Percentiles rank a stretch among this genome's conserved stretches.
Conservation (phyloP, 2,888 invertebrate genomes). For the Mythimna lalbum region DNA sequence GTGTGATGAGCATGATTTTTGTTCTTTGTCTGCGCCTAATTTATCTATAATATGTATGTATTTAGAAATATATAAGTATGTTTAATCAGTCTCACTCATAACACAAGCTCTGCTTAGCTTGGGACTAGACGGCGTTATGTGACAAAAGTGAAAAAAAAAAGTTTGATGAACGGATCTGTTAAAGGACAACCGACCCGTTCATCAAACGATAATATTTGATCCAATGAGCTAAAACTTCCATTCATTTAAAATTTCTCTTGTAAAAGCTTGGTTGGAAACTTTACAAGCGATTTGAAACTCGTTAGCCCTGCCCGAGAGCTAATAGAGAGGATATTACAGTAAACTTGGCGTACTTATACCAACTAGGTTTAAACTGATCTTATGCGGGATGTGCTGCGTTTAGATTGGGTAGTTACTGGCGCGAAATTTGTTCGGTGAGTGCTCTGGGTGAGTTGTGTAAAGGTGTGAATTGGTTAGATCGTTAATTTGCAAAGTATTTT, state of each 20-base stretch:
- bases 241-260: conserved; percentile 9
- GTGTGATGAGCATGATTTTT: no score
- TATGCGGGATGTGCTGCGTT: conserved; percentile 47
- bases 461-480: not conserved
- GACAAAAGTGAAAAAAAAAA: not conserved
- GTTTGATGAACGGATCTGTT: no score
- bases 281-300: conserved; percentile 60
- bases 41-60: no score
- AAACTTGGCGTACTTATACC: conserved; percentile 60
- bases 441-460: not conserved
- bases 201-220: conserved; percentile 4
- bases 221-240: not conserved
- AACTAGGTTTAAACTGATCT: conserved; percentile 65
- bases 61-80: no score
- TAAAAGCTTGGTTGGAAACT: conserved; percentile 23
- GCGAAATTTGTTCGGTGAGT: not conserved
- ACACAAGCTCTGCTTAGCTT: no score
- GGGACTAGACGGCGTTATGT: no score
- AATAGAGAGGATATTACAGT: conserved; percentile 62
- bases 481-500: not conserved
- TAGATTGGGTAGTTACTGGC: conserved; percentile 28
- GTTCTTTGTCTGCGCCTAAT: no score
- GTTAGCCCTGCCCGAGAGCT: conserved; percentile 50
- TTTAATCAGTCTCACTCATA: no score
- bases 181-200: not conserved